phyloP scores from a whole-genome alignment of 2,888 invertebrate genomes.

The Harmothoe impar region DNA sequence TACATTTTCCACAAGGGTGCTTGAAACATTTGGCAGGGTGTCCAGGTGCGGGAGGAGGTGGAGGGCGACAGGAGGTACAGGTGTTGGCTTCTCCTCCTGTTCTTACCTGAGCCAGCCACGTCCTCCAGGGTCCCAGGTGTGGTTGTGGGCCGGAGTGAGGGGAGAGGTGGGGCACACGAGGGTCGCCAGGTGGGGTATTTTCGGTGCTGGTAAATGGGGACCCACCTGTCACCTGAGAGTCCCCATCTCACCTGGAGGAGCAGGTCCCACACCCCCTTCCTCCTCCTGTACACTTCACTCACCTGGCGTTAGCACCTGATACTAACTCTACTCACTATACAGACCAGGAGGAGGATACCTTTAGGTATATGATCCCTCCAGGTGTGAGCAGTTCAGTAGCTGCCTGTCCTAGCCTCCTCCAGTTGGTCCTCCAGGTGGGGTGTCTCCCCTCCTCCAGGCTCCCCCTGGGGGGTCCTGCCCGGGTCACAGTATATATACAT shows the following conservation, averaged over 20 bases:
- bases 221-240: conserved; percentile 23
- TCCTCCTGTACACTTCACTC: background rate
- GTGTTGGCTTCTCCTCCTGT: background rate
- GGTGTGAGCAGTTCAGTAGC: no score
- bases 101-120: conserved; percentile 5
- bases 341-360: no score
- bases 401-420: no score
- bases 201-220: background rate
- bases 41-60: background rate
- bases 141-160: background rate
- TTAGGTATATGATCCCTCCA: no score
- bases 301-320: background rate
- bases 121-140: conserved; percentile 1
- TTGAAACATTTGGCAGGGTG: background rate
- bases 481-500: no score
- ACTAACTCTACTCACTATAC: background rate
- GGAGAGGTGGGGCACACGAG: conserved; percentile 19
- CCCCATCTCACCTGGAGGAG: conserved; percentile 19
- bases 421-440: no score
- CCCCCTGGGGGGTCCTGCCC: no score
- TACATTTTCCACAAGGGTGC: background rate
- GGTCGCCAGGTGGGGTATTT: conserved; percentile 26
- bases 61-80: background rate
- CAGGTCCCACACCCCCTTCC: background rate
- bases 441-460: no score